Base-by-base conservation (phyloP, 2,797 vertebrate genomes). In the Tangara arthus region DNA sequence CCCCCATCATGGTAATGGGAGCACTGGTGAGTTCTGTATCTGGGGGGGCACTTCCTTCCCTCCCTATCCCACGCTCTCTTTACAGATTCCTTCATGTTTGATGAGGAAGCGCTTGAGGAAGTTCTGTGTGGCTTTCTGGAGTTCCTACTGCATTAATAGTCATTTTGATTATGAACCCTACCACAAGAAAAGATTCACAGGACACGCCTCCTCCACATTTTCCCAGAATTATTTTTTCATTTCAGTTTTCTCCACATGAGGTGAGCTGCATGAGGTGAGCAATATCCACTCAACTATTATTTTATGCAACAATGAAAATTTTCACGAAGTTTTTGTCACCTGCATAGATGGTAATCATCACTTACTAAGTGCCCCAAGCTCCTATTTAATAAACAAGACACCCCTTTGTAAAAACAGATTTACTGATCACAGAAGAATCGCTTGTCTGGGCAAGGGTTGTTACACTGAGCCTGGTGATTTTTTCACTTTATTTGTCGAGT, bases 191-290 rank as follows among this genome's bases (percentile, higher is more conserved):
- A 84, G 18, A 35, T 2, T 42, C 63, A 64, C 34, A 81, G 49
- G 26, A 70, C 3, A 7, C 1, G 10, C 8, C 30, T 89, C 72
- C 9, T 15, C 14, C 0, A 0, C 17, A 2, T 56, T 65, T 34
- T 60, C 34, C n/a, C 35, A 12, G 44, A 75, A 32, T 15, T n/a
- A 28, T 18, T 86, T 69, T 65, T 81, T 32, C 30, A 32, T 55
- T 88, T 72, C 32, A 14, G 13, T 52, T 78, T 80, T 56, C 32
- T n/a, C 4, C 1, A 1, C 34, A 63, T 41, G 41, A 41, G 41
- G 41, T 17, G 34, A 87, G 34, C 23, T 70, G 28, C 2, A 1
- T 6, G n/a, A 89, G 13, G 18, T 34, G 7, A 73, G 19, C 44
- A 41, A 27, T 10, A 20, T 37, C 13, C 8, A 6, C 21, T 15